Evolutionary conservation across 2,113 vertebrate genomes (phyloP), one percentile per base, ranked within the genome.

Genomic region (Miniopterus natalensis): DNA sequence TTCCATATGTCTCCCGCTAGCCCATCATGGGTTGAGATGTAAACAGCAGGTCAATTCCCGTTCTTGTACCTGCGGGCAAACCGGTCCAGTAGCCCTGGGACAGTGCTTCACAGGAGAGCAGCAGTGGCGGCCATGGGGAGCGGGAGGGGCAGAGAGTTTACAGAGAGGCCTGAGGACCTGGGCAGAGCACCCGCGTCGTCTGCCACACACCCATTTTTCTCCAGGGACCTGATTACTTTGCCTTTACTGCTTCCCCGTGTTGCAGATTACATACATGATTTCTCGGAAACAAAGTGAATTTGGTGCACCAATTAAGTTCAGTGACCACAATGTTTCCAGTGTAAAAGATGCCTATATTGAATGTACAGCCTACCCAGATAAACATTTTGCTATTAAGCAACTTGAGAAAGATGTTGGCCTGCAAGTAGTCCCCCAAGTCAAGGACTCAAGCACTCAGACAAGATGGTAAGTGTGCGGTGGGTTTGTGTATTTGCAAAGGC

Each of bases 231-330:
- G 42, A 36, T 15, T 21, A 2, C 40, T 15, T 79, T 51, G 53
- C 63, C 47, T 93, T 74, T 53, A 31, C 63, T 63, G 55, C 14
- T 94, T 23, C 47, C 6, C 3, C 91, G 42, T 97, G 81, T 94
- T 98, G 27, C 99, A 99, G 99, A 97, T 99, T 85, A 98, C 83
- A 10, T 99, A 97, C 81, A 98, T 97, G 98, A 98, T 99, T 96
- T 99, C 99, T 77, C 98, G 98, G 89, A 85, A 94, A 84, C 97
- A 97, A 31, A 97, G 96, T 47, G 92, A 97, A 53, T 99, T 99
- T 79, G 99, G 99, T 1, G 91, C 91, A 11, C 98, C 98, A 0
- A 70, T 99, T 71, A 25, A 45, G 31, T 99, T 99, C 94, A 98
- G 98, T 4, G 99, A 99, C 97, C 98, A 94, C 71, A 99, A 98